Base-by-base conservation (phyloP, 2,113 vertebrate species). In the Telmatochromis brichardi region DNA sequence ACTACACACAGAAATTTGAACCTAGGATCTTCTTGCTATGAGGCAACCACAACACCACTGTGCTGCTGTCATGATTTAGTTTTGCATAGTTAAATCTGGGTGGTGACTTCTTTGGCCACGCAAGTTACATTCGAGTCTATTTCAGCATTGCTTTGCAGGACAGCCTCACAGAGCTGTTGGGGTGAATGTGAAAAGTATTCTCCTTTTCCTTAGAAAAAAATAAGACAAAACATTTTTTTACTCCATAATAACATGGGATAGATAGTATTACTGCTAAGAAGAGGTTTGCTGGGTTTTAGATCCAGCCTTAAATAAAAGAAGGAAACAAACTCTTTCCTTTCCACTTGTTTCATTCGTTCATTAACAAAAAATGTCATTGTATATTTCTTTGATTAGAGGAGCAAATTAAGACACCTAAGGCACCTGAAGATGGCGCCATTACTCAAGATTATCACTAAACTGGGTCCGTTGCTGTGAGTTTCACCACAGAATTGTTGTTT, bases 371-470 rank as follows among this genome's bases (percentile, higher is more conserved):
- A 11, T 2, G 8, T 26, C 37, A 26, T 23, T 42, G 37, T 68
- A 68, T n/a, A 23, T 47, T 7, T 79, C 17, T 47, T 85, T 79
- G 17, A 78, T 23, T 13, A 28, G 13, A 21, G 33, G 9, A 28
- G 40, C 33, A 71, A 47, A 7, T 89, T 79, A 3, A 33, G 21
- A 63, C 58, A 63, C 31, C 31, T 5, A 17, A 21, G 28, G 1
- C 10, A 10, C 92, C 94, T 88, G 1, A 55, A 86, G 95, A 80
- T 94, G 91, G 93, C 84, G 82, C 85, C 84, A 91, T 93, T 92
- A 91, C 85, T 86, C 73, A 40, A 35, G 51, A 3, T 85, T 86
- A 54, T 81, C 37, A n/a, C 58, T 10, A 10, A 57, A 7, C 28
- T 35, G 9, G 19, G 14, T 37, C 8, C n/a, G 4, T 37, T 26